Conservation (phyloP, 1,140 invertebrate genomes). For the Achroia grisella region DNA sequence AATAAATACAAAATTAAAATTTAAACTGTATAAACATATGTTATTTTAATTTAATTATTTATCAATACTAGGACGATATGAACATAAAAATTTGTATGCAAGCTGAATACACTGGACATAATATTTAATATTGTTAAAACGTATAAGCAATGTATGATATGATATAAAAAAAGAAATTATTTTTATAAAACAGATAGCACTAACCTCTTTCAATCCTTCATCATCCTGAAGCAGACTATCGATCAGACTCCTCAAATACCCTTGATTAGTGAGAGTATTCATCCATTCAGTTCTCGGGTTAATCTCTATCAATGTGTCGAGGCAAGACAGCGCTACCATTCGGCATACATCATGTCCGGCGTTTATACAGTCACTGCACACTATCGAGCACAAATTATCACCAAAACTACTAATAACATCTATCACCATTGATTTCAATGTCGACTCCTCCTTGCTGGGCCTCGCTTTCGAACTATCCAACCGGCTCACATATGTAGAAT, state of each 20-base stretch:
- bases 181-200: slow-evolving; percentile 8
- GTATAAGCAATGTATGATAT: too few relatives aligned
- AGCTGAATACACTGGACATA: too few relatives aligned
- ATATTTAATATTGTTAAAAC: too few relatives aligned
- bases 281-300: slow-evolving; percentile 84
- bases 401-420: slow-evolving; percentile 78
- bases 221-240: slow-evolving; percentile 86
- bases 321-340: slow-evolving; percentile 88
- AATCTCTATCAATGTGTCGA: slow-evolving; percentile 86
- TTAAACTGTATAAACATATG: too few relatives aligned
- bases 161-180: too few relatives aligned
- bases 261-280: slow-evolving; percentile 82
- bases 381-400: slow-evolving; percentile 86
- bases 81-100: too few relatives aligned
- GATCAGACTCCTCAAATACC: slow-evolving; percentile 89
- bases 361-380: slow-evolving; percentile 90
- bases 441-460: slow-evolving; percentile 45
- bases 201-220: slow-evolving; percentile 76
- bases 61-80: too few relatives aligned
- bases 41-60: too few relatives aligned
- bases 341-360: slow-evolving; percentile 91
- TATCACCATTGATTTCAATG: slow-evolving; percentile 54
- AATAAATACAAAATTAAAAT: too few relatives aligned
- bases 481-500: slow-evolving; percentile 71
- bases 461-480: slow-evolving; percentile 74